These are phyloP conservation scores for Euschistus heros DNA, from an alignment of 1,140 invertebrate species.

Conservation along the genomic window DNA sequence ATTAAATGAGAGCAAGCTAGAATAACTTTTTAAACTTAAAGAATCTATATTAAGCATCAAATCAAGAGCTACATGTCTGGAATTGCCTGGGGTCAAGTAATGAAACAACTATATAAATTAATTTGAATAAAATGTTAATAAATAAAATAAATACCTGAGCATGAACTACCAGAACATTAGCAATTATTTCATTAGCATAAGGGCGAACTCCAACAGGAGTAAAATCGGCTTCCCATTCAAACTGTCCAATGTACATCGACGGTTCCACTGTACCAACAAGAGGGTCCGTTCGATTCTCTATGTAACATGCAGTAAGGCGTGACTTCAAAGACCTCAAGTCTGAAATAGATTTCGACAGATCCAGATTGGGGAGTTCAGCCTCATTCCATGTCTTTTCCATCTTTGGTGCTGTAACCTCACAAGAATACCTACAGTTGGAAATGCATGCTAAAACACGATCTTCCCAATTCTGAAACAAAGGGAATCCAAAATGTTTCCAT, in stretches of 20 bases:
- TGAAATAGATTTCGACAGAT: conserved; percentile 45
- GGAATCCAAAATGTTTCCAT: conserved; percentile 20
- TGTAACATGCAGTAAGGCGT: conserved; percentile 67
- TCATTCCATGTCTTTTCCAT: conserved; percentile 44
- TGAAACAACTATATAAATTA: too few species aligned
- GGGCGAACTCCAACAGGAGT: conserved; percentile 66
- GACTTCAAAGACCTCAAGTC: conserved; percentile 52
- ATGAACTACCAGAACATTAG: conserved; percentile 84
- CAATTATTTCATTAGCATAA: conserved; percentile 85
- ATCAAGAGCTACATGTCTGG: too few species aligned
- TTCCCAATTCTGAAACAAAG: conserved; percentile 53
- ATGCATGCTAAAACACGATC: conserved; percentile 72
- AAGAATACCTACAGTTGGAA: conserved; percentile 81
- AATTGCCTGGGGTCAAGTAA: too few species aligned
- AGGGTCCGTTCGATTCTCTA: conserved; percentile 87
- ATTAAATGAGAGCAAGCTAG: too few species aligned
- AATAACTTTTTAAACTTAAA: too few species aligned
- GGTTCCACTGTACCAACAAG: conserved; percentile 88
- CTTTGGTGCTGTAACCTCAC: conserved; percentile 46
- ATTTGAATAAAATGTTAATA: too few species aligned
- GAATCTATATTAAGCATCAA: too few species aligned
- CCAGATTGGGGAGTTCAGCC: conserved; percentile 60
- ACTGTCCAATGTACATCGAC: conserved; percentile 83
- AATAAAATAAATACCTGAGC: conserved; percentile 58
- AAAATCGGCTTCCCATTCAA: conserved; percentile 71